Evolutionary conservation across 2,113 vertebrate species (phyloP).

Genomic region (Bucco capensis): DNA sequence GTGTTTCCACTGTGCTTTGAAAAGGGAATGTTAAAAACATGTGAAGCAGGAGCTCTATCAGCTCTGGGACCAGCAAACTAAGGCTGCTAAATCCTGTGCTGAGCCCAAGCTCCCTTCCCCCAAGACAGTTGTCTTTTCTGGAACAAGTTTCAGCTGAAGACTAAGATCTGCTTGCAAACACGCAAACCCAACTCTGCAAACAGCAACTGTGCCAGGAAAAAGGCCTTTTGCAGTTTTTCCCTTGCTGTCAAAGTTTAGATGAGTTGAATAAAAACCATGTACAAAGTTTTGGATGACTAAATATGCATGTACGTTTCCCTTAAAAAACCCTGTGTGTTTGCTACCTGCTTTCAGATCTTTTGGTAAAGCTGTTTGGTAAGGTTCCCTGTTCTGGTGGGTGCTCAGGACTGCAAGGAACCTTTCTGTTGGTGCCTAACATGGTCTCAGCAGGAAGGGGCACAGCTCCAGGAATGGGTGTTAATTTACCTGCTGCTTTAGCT

Average conservation of each 20-base stretch:
- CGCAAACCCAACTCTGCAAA: conserved; percentile 23
- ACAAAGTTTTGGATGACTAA: conserved; percentile 1
- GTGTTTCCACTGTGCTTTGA: not conserved
- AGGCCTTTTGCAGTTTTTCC: not conserved
- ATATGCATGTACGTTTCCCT: not conserved
- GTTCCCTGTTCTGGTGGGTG: not conserved
- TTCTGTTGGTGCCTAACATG: conserved; percentile 1
- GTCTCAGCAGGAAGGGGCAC: not conserved
- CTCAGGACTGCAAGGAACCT: not conserved
- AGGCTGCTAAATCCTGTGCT: conserved; percentile 39
- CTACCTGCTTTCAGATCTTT: not conserved
- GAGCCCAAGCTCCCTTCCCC: conserved; percentile 30
- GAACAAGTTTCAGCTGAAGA: conserved; percentile 57
- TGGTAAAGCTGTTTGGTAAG: not conserved
- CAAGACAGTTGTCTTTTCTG: conserved; percentile 57
- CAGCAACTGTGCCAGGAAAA: not conserved
- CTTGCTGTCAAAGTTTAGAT: not conserved
- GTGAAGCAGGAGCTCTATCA: not conserved
- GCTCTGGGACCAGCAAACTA: conserved; percentile 7
- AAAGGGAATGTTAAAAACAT: conserved; percentile 12
- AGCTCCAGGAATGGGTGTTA: conserved; percentile 16
- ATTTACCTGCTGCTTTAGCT: conserved; percentile 33
- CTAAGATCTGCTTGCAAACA: conserved; percentile 56
- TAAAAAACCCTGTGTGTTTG: not conserved
- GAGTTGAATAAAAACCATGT: not conserved